Conservation (phyloP, 2,888 invertebrate genomes). For the Pyrrhia umbra region DNA sequence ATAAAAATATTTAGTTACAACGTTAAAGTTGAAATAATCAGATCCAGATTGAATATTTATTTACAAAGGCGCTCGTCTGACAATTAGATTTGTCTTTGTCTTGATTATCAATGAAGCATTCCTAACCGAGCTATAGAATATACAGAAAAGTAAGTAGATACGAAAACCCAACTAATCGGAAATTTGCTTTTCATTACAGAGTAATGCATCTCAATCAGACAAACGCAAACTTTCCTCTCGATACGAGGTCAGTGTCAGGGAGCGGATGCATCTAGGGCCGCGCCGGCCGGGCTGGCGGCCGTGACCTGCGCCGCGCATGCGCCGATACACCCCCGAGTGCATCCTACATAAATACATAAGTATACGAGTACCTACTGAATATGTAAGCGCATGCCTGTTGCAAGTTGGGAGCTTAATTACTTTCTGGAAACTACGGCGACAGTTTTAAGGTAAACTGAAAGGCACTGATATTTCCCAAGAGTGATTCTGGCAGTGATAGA, state of each 20-base stretch:
- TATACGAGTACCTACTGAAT: conserved; percentile 15
- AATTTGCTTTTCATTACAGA: background rate
- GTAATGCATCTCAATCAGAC: conserved; percentile 6
- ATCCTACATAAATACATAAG: conserved; percentile 17
- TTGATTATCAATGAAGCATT: background rate
- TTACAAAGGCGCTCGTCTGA: background rate
- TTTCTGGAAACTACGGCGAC: conserved; percentile 5
- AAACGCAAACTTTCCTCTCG: conserved; percentile 18
- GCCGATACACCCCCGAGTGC: conserved; percentile 34
- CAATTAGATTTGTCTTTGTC: background rate
- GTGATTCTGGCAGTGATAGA: background rate
- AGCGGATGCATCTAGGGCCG: conserved; percentile 49
- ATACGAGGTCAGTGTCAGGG: conserved; percentile 62
- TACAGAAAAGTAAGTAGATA: background rate
- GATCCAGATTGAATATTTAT: background rate
- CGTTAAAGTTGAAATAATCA: background rate
- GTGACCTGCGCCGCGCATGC: conserved; percentile 50
- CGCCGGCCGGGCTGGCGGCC: conserved; percentile 31
- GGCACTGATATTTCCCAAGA: background rate
- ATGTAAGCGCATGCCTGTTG: conserved; percentile 36
- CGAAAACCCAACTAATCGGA: background rate
- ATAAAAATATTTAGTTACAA: background rate
- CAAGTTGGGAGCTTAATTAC: conserved; percentile 41
- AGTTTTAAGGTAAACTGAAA: conserved; percentile 17
- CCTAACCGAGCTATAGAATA: background rate